Evolutionary conservation across 2,888 invertebrate species (phyloP).

Genomic region (Noctua janthe): DNA sequence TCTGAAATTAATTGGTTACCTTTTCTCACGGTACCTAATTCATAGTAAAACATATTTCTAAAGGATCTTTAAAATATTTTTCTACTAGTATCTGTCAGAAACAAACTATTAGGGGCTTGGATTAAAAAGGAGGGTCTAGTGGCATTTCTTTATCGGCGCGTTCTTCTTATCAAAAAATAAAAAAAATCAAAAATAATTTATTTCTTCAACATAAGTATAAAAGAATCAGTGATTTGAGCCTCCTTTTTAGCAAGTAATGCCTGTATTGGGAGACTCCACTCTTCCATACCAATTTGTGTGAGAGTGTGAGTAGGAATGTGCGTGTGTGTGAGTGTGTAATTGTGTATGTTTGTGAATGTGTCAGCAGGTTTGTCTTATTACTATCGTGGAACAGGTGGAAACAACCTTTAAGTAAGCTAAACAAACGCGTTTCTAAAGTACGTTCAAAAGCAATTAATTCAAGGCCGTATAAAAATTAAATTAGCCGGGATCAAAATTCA

Average conservation of each 20-base stretch:
- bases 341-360: too few relatives aligned
- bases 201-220: too few relatives aligned
- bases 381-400: not conserved
- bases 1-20: not conserved
- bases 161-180: too few relatives aligned
- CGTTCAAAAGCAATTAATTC: conserved; percentile 19
- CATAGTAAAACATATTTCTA: not conserved
- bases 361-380: too few relatives aligned
- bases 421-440: not conserved
- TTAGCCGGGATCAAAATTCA: conserved; percentile 47
- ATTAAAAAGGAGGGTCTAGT: not conserved
- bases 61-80: not conserved
- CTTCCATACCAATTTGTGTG: too few relatives aligned
- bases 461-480: conserved; percentile 28
- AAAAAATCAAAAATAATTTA: too few relatives aligned
- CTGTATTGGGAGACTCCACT: too few relatives aligned
- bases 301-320: too few relatives aligned
- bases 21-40: not conserved
- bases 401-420: not conserved
- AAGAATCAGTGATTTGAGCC: too few relatives aligned
- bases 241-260: too few relatives aligned
- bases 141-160: not conserved
- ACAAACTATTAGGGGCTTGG: not conserved
- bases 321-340: too few relatives aligned
- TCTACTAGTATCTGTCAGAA: not conserved